phyloP scores from a whole-genome alignment of 2,113 vertebrate species.

The Macrotis lagotis region DNA sequence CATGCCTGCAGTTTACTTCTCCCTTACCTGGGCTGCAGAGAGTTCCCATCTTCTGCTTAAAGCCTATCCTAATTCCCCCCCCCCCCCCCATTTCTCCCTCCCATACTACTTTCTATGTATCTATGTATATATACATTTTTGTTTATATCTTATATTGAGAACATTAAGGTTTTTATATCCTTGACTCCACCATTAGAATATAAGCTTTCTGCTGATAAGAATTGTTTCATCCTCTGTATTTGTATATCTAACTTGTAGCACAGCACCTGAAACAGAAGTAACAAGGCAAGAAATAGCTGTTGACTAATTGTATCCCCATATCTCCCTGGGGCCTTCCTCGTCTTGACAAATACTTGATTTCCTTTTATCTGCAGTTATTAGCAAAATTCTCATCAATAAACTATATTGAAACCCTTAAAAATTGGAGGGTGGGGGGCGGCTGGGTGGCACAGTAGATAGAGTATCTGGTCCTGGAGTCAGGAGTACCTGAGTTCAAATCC shows the following conservation, averaged over 20 bases:
- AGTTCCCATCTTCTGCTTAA: neutral
- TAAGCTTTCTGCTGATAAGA: neutral
- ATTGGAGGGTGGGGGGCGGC: neutral
- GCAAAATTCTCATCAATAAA: neutral
- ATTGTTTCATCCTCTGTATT: neutral
- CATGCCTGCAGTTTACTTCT: too few relatives aligned
- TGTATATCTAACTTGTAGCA: neutral
- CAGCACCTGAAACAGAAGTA: neutral
- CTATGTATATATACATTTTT: neutral
- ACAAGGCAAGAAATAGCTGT: neutral
- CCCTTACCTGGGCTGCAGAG: too few relatives aligned
- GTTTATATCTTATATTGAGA: neutral
- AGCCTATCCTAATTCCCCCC: neutral
- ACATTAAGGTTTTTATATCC: neutral
- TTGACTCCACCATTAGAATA: neutral
- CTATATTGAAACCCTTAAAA: neutral
- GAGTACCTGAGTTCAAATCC: too few relatives aligned
- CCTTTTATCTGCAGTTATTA: neutral
- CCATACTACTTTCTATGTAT: neutral
- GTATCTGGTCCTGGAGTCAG: too few relatives aligned
- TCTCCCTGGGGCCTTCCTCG: neutral
- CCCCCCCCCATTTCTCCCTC: neutral
- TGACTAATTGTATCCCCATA: neutral
- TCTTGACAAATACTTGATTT: neutral
- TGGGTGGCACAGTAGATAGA: too few relatives aligned